A percentile compares a stretch with the other conserved stretches of the same genome.
Conservation (phyloP, 2,888 invertebrate species). For the Druceiella hillmani region DNA sequence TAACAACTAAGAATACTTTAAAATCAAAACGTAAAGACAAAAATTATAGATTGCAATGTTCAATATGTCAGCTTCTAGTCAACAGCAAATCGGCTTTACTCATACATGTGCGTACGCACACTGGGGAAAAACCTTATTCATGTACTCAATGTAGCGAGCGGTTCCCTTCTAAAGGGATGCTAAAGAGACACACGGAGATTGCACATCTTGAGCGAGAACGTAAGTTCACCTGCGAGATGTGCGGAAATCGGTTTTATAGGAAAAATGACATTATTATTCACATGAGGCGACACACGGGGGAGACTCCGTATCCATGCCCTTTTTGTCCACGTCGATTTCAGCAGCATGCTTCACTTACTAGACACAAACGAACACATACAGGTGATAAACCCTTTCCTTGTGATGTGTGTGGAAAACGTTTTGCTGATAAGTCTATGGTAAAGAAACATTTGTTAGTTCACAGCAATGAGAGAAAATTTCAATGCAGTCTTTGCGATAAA, state of each 20-base stretch:
- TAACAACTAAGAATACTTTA: no score
- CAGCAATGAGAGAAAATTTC: slow-evolving; percentile 14
- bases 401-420: slow-evolving; percentile 13
- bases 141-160: slow-evolving; percentile 33
- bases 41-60: slow-evolving; percentile 32
- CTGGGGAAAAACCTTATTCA: slow-evolving; percentile 39
- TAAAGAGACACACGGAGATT: slow-evolving; percentile 35
- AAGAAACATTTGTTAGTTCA: slow-evolving; percentile 13
- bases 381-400: slow-evolving; percentile 15
- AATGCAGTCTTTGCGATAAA: slow-evolving; percentile 14
- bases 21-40: no score
- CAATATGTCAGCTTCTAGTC: slow-evolving; percentile 34
- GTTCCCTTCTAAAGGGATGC: slow-evolving; percentile 36
- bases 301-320: slow-evolving; percentile 38
- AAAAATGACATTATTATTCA: slow-evolving; percentile 36
- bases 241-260: slow-evolving; percentile 39
- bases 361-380: slow-evolving; percentile 35
- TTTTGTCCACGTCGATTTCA: slow-evolving; percentile 34
- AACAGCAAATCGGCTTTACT: slow-evolving; percentile 36
- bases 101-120: slow-evolving; percentile 39
- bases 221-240: slow-evolving; percentile 37
- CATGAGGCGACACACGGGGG: slow-evolving; percentile 39
- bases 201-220: slow-evolving; percentile 32
- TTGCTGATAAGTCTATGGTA: slow-evolving; percentile 8
- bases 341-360: slow-evolving; percentile 31